A percentile compares a stretch with the other conserved stretches of the same genome.
phyloP scores from a whole-genome alignment of 2,888 invertebrate species.

The Ischnura elegans region DNA sequence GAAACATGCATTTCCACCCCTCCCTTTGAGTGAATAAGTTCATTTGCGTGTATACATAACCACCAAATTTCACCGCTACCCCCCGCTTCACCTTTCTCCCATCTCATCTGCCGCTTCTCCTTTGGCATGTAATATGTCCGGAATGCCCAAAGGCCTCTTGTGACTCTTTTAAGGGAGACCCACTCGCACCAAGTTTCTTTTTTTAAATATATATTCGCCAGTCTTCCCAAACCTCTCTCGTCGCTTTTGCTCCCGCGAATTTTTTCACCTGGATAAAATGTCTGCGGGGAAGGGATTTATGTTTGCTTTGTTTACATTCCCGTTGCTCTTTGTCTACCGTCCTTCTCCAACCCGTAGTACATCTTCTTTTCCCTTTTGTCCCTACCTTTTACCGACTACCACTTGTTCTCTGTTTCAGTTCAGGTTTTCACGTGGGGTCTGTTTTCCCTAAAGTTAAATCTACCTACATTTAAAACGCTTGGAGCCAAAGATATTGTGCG shows the following conservation, averaged over 20 bases:
- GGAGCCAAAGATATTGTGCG: no score
- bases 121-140: slow-evolving; percentile 36
- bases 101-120: background rate
- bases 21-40: background rate
- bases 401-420: slow-evolving; percentile 49
- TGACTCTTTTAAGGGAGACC: background rate
- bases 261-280: slow-evolving; percentile 64
- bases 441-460: no score
- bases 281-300: slow-evolving; percentile 52
- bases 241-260: background rate
- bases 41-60: no score
- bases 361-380: background rate
- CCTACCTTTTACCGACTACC: slow-evolving; percentile 43
- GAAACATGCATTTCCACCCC: no score
- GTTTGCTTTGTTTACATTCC: slow-evolving; percentile 14
- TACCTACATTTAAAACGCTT: no score
- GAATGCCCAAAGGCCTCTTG: slow-evolving; percentile 53
- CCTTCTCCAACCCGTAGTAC: background rate
- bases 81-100: background rate
- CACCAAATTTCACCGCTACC: no score
- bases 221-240: background rate
- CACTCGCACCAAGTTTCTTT: background rate
- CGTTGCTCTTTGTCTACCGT: background rate
- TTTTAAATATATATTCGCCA: background rate
- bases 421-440: no score